Conservation (phyloP, 53 echinoderm and acorn worm genomes). For the Echinarachnius parma region DNA sequence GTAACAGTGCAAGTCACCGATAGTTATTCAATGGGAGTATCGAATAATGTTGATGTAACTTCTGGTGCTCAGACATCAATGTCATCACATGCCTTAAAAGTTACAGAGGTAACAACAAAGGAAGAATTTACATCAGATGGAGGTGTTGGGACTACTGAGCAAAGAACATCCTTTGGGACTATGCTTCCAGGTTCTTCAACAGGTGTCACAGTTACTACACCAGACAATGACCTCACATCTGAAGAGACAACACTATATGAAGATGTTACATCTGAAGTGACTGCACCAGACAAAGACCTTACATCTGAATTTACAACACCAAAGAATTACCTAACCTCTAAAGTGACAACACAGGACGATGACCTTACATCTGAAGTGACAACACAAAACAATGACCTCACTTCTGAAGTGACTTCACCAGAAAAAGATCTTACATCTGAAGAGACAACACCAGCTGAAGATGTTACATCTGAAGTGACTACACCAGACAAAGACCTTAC, state of each 20-base stretch:
- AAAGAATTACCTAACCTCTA: not conserved
- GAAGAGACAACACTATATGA: not conserved
- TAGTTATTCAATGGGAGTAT: too few species aligned
- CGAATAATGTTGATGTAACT: too few species aligned
- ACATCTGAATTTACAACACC: not conserved
- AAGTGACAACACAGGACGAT: not conserved
- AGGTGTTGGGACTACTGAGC: not conserved
- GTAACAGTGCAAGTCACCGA: too few species aligned
- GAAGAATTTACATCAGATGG: not conserved
- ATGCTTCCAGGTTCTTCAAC: not conserved
- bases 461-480: not conserved
- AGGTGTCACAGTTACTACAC: not conserved
- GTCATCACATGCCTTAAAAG: too few species aligned
- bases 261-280: not conserved
- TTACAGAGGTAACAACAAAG: too few species aligned
- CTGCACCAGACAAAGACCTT: not conserved
- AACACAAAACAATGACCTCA: not conserved
- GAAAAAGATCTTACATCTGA: not conserved
- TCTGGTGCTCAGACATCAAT: too few species aligned
- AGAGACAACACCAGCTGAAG: slow-evolving; percentile 1
- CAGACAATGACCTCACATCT: too few species aligned
- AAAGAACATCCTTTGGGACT: not conserved
- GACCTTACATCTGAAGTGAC: not conserved
- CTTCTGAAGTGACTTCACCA: not conserved
- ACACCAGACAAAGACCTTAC: not conserved